Conservation (phyloP, 2,888 invertebrate species). For the Pyrocoelia pectoralis region DNA sequence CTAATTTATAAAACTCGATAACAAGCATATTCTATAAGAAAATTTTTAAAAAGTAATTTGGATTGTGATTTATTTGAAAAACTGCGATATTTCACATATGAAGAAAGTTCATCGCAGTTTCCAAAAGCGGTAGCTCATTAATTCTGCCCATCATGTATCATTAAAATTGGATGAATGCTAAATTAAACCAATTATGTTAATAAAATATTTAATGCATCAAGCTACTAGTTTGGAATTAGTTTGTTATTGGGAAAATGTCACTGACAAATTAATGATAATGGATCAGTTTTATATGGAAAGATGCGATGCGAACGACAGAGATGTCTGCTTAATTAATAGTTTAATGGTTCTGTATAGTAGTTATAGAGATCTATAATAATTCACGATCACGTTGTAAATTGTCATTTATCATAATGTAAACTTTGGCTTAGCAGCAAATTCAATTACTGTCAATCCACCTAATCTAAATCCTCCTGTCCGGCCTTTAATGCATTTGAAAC, state of each 20-base stretch:
- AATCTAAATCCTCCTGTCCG: slow-evolving; percentile 41
- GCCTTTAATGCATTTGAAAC: slow-evolving; percentile 36
- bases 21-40: slow-evolving; percentile 41
- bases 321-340: slow-evolving; percentile 54
- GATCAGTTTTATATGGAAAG: slow-evolving; percentile 42
- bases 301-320: slow-evolving; percentile 25
- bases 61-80: neutral
- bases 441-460: slow-evolving; percentile 56
- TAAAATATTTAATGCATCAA: slow-evolving; percentile 26
- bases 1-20: slow-evolving; percentile 58
- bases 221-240: slow-evolving; percentile 20
- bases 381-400: slow-evolving; percentile 56
- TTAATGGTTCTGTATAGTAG: slow-evolving; percentile 53
- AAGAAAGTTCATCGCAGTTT: neutral
- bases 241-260: slow-evolving; percentile 40
- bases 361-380: slow-evolving; percentile 55
- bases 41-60: neutral
- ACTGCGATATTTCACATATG: neutral
- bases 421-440: slow-evolving; percentile 58
- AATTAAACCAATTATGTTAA: slow-evolving; percentile 25
- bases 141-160: neutral
- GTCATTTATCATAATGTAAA: slow-evolving; percentile 59
- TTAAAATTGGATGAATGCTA: slow-evolving; percentile 6
- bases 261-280: slow-evolving; percentile 49
- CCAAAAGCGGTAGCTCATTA: neutral